Evolutionary conservation across 1,140 invertebrate species (phyloP).

Genomic region (Pogonomyrmex barbatus): DNA sequence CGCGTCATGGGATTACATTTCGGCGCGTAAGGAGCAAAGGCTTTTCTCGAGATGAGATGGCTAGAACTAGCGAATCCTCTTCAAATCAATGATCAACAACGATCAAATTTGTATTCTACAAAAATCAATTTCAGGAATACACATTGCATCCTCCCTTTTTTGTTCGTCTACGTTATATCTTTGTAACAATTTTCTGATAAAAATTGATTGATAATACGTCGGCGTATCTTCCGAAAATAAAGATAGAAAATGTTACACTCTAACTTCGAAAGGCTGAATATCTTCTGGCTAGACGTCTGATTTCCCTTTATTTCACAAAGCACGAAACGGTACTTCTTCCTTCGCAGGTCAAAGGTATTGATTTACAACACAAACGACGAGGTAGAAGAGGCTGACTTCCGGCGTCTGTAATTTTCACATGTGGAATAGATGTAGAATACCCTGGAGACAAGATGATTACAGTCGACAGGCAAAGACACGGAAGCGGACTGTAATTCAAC

Average conservation of each 20-base stretch:
- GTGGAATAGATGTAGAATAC: background rate
- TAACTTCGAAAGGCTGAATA: background rate
- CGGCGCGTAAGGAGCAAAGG: slow-evolving; percentile 9
- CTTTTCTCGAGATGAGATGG: background rate
- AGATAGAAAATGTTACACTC: background rate
- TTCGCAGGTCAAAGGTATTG: slow-evolving; percentile 4
- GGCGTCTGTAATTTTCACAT: slow-evolving; percentile 28
- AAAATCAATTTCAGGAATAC: background rate
- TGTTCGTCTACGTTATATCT: background rate
- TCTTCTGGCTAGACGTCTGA: background rate
- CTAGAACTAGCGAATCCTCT: background rate
- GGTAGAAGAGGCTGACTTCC: background rate
- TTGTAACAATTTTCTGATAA: background rate
- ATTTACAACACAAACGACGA: background rate
- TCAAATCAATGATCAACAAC: background rate
- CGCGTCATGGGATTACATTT: slow-evolving; percentile 45
- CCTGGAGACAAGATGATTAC: background rate
- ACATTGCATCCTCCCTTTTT: background rate
- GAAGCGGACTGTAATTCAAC: slow-evolving; percentile 19
- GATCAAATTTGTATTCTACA: background rate
- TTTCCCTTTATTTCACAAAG: slow-evolving; percentile 4
- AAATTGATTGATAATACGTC: background rate
- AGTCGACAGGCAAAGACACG: background rate
- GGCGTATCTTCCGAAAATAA: background rate
- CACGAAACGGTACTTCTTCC: background rate